These are phyloP conservation scores for Dolomedes plantarius DNA, from an alignment of 2,888 invertebrate genomes.

Conservation along the genomic window DNA sequence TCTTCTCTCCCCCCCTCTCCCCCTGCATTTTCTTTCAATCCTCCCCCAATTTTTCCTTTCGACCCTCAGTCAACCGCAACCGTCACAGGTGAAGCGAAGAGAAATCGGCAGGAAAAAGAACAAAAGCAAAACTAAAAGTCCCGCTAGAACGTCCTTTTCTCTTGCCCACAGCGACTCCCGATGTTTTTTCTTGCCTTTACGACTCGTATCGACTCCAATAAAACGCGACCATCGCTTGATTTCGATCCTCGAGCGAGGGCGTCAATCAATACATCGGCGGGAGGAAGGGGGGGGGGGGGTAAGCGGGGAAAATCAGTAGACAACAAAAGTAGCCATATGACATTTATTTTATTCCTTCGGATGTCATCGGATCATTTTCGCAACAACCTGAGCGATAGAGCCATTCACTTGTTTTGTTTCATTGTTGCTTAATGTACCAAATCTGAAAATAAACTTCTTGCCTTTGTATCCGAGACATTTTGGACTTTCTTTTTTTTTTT, in stretches of 20 bases:
- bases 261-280: slow-evolving; percentile 51
- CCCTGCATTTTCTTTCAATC: slow-evolving; percentile 25
- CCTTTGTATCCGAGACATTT: not conserved
- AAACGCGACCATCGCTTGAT: not conserved
- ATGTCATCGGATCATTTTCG: slow-evolving; percentile 50
- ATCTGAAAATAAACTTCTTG: slow-evolving; percentile 23
- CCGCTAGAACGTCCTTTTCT: slow-evolving; percentile 4
- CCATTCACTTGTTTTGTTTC: slow-evolving; percentile 30
- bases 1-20: slow-evolving; percentile 8
- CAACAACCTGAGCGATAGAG: slow-evolving; percentile 22
- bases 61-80: slow-evolving; percentile 47
- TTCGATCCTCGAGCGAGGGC: not conserved
- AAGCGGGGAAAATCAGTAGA: not conserved
- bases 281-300: not conserved
- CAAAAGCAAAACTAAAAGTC: not conserved
- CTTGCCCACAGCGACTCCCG: not conserved
- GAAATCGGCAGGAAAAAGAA: slow-evolving; percentile 33
- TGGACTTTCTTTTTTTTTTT: not conserved
- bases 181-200: not conserved
- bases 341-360: slow-evolving; percentile 28
- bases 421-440: slow-evolving; percentile 42
- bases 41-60: slow-evolving; percentile 40
- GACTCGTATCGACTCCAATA: not conserved
- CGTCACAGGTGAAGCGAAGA: slow-evolving; percentile 52
- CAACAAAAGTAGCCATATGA: not conserved